phyloP scores from a whole-genome alignment of 2,113 vertebrate species.

The Gallinago jamesoni region DNA sequence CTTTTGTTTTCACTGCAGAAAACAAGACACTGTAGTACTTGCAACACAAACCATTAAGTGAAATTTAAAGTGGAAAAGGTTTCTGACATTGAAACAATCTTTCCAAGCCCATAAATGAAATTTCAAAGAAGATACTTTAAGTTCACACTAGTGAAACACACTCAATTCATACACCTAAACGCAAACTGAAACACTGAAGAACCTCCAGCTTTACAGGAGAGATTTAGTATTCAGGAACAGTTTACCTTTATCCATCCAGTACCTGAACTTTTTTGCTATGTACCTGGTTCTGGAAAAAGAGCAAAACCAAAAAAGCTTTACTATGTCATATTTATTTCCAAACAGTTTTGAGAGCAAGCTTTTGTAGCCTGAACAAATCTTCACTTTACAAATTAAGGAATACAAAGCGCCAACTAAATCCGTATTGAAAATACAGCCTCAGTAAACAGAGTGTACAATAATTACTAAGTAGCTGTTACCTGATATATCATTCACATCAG shows the following conservation, averaged over 20 bases:
- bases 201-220: background rate
- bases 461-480: background rate
- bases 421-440: background rate
- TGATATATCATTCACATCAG: background rate
- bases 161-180: background rate
- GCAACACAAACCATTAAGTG: background rate
- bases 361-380: background rate
- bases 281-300: background rate
- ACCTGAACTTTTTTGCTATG: background rate
- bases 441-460: background rate
- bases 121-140: background rate
- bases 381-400: background rate
- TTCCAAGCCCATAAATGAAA: background rate
- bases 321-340: background rate
- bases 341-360: background rate
- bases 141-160: background rate
- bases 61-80: background rate
- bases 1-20: background rate
- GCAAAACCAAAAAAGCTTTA: background rate
- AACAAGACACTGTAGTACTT: background rate
- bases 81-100: background rate
- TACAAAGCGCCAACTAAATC: background rate
- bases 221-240: background rate
- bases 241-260: background rate
- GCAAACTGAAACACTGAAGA: background rate